These are phyloP conservation scores for Nestor notabilis DNA, from an alignment of 2,113 vertebrate species.

Conservation along the genomic window DNA sequence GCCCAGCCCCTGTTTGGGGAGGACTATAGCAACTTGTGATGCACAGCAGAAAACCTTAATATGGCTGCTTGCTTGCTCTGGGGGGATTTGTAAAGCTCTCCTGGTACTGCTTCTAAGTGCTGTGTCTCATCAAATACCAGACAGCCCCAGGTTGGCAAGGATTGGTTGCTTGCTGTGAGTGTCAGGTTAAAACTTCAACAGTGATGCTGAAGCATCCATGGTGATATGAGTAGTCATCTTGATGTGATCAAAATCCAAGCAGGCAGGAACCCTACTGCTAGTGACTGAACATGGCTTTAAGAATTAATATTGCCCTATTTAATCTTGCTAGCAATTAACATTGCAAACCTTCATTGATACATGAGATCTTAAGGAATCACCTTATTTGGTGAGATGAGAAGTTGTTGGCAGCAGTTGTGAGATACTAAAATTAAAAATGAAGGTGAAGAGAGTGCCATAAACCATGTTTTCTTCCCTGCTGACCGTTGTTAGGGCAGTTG, in stretches of 20 bases:
- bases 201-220: rapidly evolving
- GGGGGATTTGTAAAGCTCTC: not conserved
- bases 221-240: not conserved
- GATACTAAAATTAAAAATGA: not conserved
- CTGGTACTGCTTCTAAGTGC: not conserved
- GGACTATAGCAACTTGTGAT: not conserved
- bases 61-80: not conserved
- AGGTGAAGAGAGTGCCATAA: not conserved
- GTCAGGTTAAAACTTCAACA: not conserved
- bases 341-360: not conserved
- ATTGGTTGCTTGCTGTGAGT: not conserved
- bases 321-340: not conserved
- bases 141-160: not conserved
- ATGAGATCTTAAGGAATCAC: not conserved
- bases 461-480: not conserved
- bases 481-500: no score
- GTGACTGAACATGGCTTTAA: not conserved
- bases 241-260: not conserved
- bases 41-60: not conserved
- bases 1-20: not conserved
- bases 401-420: not conserved
- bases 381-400: not conserved
- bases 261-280: not conserved
- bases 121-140: not conserved
- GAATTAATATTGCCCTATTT: not conserved